Percentiles rank a stretch among this genome's conserved stretches.
These are phyloP conservation scores for Sitta carolinensis DNA, from an alignment of 2,797 vertebrate species.

Conservation along the genomic window DNA sequence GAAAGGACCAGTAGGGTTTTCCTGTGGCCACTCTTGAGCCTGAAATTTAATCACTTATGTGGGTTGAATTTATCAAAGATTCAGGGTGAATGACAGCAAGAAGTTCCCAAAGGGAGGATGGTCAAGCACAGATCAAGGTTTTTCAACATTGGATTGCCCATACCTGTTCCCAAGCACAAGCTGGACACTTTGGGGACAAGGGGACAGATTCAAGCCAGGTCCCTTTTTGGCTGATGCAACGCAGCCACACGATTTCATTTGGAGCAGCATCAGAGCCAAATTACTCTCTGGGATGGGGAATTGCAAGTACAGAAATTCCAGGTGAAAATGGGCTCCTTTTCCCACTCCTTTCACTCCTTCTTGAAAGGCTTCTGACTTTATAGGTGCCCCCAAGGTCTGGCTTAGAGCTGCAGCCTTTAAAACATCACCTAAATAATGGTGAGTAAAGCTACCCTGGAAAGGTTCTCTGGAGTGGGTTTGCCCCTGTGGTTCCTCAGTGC, in stretches of 20 bases:
- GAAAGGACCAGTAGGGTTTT: background rate
- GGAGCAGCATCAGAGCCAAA: background rate
- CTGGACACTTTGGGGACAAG: background rate
- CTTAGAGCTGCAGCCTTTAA: background rate
- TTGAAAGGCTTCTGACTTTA: background rate
- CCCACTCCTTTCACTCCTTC: background rate
- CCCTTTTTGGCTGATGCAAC: background rate
- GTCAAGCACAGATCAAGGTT: background rate
- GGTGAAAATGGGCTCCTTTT: background rate
- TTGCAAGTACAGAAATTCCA: background rate
- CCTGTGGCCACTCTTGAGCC: background rate
- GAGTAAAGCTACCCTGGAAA: background rate
- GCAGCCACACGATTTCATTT: background rate
- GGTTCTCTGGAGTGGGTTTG: background rate
- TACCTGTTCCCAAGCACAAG: background rate
- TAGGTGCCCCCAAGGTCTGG: background rate
- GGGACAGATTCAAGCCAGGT: background rate
- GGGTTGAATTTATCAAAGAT: background rate
- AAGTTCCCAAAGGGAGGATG: background rate
- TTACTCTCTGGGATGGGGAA: accelerated
- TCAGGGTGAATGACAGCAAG: background rate
- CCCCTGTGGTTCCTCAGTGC: background rate
- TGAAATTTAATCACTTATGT: background rate
- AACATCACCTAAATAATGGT: accelerated
- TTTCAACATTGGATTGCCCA: background rate